These are phyloP conservation scores for Trichogramma dendrolimi DNA, from an alignment of 2,888 invertebrate genomes.

Conservation along the genomic window DNA sequence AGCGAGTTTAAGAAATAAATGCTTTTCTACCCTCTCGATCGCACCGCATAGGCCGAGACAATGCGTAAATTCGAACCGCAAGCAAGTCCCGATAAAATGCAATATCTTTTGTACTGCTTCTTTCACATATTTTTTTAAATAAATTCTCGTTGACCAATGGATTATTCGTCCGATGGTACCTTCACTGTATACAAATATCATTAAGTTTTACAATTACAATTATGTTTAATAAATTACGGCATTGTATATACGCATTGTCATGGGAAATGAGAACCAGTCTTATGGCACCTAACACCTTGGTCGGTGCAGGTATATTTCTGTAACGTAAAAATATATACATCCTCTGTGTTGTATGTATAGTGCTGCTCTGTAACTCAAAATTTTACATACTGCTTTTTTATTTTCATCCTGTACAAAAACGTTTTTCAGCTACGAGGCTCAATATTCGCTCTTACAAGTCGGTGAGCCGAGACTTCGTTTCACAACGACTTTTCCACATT, in stretches of 20 bases:
- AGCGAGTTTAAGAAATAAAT: not conserved
- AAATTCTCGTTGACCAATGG: conserved; percentile 30
- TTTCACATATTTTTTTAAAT: conserved; percentile 5
- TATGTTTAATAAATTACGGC: conserved; percentile 47
- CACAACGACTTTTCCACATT: no score
- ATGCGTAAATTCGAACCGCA: conserved; percentile 12
- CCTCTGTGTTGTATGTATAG: conserved; percentile 53
- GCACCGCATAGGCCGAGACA: not conserved
- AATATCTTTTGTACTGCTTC: conserved; percentile 8
- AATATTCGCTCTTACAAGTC: conserved; percentile 29
- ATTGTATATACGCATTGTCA: conserved; percentile 51
- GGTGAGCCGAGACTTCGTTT: conserved; percentile 15
- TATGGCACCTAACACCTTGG: conserved; percentile 46
- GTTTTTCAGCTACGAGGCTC: conserved; percentile 43
- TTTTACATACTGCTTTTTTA: conserved; percentile 49
- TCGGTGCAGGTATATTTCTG: conserved; percentile 51
- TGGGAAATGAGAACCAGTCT: conserved; percentile 54
- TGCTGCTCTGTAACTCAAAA: conserved; percentile 54
- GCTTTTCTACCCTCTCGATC: no score
- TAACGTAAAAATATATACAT: conserved; percentile 54
- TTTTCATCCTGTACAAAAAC: conserved; percentile 51
- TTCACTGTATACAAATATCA: conserved; percentile 52
- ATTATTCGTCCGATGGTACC: conserved; percentile 39
- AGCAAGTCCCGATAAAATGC: conserved; percentile 18
- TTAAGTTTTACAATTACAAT: conserved; percentile 48